phyloP scores from a whole-genome alignment of 2,797 vertebrate species.

The Siniperca scherzeri region DNA sequence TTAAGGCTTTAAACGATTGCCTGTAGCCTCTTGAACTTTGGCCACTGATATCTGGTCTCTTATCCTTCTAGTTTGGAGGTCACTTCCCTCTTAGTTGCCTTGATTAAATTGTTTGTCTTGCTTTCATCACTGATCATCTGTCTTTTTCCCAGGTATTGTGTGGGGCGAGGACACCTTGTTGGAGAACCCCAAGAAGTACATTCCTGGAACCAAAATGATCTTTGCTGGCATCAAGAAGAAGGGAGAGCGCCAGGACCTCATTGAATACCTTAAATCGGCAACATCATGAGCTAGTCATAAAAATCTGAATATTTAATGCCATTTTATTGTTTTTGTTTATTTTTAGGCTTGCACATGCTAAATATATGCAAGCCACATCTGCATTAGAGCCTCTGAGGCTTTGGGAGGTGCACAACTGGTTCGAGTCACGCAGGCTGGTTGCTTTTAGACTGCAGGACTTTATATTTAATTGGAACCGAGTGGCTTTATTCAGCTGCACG shows the following conservation, averaged over 20 bases:
- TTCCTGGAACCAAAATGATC: conserved; percentile 92
- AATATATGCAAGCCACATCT: not conserved
- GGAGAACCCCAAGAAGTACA: conserved; percentile 95
- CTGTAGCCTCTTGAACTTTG: not conserved
- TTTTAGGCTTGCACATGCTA: conserved; percentile 32
- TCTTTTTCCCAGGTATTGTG: conserved; percentile 79
- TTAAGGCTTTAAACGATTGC: not conserved
- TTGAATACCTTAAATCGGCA: conserved; percentile 89
- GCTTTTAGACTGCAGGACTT: too few relatives aligned
- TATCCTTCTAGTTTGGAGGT: not conserved
- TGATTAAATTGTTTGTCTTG: not conserved
- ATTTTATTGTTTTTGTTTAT: conserved; percentile 44
- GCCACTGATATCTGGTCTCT: not conserved
- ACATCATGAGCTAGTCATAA: conserved; percentile 82
- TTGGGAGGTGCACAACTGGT: too few relatives aligned
- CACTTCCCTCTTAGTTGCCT: not conserved
- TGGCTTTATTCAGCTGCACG: too few relatives aligned
- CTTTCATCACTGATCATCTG: not conserved
- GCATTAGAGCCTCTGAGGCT: too few relatives aligned
- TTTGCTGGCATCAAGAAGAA: conserved; percentile 94
- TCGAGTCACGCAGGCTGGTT: too few relatives aligned
- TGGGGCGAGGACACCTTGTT: conserved; percentile 89
- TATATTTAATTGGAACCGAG: too few relatives aligned
- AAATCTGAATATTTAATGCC: conserved; percentile 66
- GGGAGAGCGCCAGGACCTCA: conserved; percentile 88